These are phyloP conservation scores for Cnemophilus loriae DNA, from an alignment of 2,113 vertebrate species.

Conservation along the genomic window DNA sequence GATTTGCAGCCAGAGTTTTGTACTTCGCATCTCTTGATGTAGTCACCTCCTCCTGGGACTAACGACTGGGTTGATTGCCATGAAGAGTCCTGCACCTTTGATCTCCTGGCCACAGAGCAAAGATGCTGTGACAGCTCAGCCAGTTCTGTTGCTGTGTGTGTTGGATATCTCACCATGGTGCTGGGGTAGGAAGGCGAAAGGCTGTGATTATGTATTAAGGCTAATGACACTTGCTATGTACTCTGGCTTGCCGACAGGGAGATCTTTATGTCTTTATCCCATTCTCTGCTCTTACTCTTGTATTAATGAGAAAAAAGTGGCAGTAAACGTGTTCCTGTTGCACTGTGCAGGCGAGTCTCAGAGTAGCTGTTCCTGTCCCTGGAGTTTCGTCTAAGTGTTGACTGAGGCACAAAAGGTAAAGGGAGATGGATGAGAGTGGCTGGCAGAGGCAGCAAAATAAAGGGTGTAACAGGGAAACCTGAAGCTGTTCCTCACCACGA, in stretches of 20 bases:
- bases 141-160: background rate
- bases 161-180: background rate
- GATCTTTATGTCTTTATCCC: background rate
- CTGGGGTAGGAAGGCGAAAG: background rate
- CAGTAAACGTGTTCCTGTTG: background rate
- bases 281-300: background rate
- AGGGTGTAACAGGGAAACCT: background rate
- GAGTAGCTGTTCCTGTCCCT: background rate
- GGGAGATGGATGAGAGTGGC: background rate
- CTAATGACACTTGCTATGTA: background rate
- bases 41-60: background rate
- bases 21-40: fast-evolving
- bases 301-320: background rate
- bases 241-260: background rate
- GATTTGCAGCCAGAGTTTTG: background rate
- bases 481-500: background rate
- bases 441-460: background rate
- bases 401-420: background rate
- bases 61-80: background rate
- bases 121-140: background rate
- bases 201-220: background rate
- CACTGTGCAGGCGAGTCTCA: background rate
- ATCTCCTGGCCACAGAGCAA: background rate
- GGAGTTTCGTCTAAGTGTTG: background rate
- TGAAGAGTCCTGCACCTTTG: background rate